Percentiles rank a stretch among this genome's conserved stretches.
phyloP scores from a whole-genome alignment of 2,888 invertebrate genomes.

The Biston betularia region DNA sequence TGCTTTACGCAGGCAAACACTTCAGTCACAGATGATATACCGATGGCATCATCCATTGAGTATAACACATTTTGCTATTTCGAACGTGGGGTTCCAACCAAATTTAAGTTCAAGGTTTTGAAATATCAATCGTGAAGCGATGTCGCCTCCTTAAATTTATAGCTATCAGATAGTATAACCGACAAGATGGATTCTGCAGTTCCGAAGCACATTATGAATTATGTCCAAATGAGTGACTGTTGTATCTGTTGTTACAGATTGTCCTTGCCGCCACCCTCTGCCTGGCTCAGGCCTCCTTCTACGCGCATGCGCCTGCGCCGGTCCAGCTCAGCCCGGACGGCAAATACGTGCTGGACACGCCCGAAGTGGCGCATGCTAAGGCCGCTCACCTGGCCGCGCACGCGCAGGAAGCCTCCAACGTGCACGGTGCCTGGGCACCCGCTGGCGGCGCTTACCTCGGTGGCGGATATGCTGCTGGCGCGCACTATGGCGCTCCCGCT shows the following conservation, averaged over 20 bases:
- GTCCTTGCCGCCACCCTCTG: constrained; percentile 80
- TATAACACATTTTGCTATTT: too few relatives aligned
- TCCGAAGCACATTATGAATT: background rate
- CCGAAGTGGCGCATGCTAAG: constrained; percentile 83
- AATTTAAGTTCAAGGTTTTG: too few relatives aligned
- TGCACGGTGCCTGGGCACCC: constrained; percentile 81
- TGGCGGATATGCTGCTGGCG: constrained; percentile 63
- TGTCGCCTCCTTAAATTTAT: too few relatives aligned
- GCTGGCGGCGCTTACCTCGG: constrained; percentile 60
- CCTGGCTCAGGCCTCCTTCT: constrained; percentile 84
- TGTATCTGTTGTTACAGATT: constrained; percentile 63
- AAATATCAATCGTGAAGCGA: too few relatives aligned
- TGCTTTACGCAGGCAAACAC: too few relatives aligned
- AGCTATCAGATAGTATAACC: too few relatives aligned
- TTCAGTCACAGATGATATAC: too few relatives aligned
- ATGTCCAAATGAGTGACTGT: background rate
- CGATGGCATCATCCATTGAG: too few relatives aligned
- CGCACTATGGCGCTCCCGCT: constrained; percentile 78
- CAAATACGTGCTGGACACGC: constrained; percentile 83
- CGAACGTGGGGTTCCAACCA: too few relatives aligned
- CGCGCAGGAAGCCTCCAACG: constrained; percentile 77
- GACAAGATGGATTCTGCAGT: too few relatives aligned
- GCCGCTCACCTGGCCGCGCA: constrained; percentile 80
- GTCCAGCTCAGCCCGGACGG: constrained; percentile 83
- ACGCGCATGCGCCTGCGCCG: constrained; percentile 79